These are phyloP conservation scores for Urocolius indicus DNA, from an alignment of 2,113 vertebrate species.

Conservation along the genomic window DNA sequence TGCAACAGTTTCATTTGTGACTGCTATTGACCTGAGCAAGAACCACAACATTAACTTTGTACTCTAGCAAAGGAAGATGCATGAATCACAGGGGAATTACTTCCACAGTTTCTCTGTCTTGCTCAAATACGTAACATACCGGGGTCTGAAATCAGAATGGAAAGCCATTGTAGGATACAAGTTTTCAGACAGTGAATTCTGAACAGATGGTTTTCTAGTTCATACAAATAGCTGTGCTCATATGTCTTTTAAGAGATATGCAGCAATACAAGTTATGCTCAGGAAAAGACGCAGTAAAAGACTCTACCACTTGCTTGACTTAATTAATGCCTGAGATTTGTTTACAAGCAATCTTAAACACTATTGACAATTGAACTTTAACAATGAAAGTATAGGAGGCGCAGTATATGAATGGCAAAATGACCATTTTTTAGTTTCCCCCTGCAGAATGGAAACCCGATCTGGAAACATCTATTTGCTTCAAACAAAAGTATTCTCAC, in stretches of 20 bases:
- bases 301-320: neutral
- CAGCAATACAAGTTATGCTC: neutral
- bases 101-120: neutral
- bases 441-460: neutral
- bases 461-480: neutral
- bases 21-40: neutral
- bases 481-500: neutral
- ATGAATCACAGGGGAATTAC: neutral
- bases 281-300: slow-evolving; percentile 15
- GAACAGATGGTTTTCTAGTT: slow-evolving; percentile 65
- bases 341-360: slow-evolving; percentile 22
- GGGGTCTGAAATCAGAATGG: slow-evolving; percentile 32
- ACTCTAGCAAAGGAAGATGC: neutral
- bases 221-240: slow-evolving; percentile 27
- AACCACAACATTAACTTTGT: neutral
- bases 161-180: slow-evolving; percentile 27
- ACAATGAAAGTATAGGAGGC: neutral
- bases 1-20: neutral
- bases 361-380: slow-evolving; percentile 6
- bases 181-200: slow-evolving; percentile 59
- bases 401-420: neutral
- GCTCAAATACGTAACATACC: neutral
- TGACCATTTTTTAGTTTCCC: neutral
- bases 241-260: slow-evolving; percentile 32
- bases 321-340: neutral